phyloP scores from a whole-genome alignment of 2,113 vertebrate species.

The Ardeotis arabs region DNA sequence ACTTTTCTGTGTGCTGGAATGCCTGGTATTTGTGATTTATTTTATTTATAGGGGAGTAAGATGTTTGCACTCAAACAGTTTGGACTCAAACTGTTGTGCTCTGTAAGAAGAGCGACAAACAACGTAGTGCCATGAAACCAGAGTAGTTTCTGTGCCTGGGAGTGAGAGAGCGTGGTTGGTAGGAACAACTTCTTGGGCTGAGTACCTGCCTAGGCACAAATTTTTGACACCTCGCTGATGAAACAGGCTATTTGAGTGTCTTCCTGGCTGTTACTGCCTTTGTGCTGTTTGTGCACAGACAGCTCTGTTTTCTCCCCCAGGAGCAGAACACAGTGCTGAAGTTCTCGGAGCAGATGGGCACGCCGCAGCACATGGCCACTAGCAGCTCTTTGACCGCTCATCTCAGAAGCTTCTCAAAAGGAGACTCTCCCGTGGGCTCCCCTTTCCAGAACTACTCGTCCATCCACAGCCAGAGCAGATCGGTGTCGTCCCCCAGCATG shows the following conservation, averaged over 20 bases:
- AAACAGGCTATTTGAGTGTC: neutral
- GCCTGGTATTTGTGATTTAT: neutral
- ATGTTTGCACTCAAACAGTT: no score
- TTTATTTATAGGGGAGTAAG: neutral
- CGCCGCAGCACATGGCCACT: slow-evolving; percentile 76
- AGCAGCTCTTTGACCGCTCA: slow-evolving; percentile 86
- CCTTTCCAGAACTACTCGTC: slow-evolving; percentile 90
- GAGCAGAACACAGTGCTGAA: slow-evolving; percentile 89
- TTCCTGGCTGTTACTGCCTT: neutral
- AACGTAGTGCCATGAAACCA: neutral
- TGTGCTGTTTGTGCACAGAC: neutral
- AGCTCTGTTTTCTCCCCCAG: slow-evolving; percentile 60
- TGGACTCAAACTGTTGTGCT: no score
- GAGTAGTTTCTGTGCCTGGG: neutral
- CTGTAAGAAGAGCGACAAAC: neutral
- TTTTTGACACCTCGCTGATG: neutral
- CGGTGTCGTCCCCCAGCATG: slow-evolving; percentile 83
- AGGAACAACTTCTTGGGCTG: neutral
- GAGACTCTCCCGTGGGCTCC: slow-evolving; percentile 86
- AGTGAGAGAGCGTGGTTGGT: neutral
- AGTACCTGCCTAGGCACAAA: neutral
- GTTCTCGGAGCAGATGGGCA: slow-evolving; percentile 81
- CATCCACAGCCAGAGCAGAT: slow-evolving; percentile 87
- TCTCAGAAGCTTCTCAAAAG: slow-evolving; percentile 86
- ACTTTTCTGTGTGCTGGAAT: fast-evolving